Percentiles rank a stretch among this genome's conserved stretches.
phyloP scores from a whole-genome alignment of 2,797 vertebrate genomes.

The Zenarchopterus dispar region DNA sequence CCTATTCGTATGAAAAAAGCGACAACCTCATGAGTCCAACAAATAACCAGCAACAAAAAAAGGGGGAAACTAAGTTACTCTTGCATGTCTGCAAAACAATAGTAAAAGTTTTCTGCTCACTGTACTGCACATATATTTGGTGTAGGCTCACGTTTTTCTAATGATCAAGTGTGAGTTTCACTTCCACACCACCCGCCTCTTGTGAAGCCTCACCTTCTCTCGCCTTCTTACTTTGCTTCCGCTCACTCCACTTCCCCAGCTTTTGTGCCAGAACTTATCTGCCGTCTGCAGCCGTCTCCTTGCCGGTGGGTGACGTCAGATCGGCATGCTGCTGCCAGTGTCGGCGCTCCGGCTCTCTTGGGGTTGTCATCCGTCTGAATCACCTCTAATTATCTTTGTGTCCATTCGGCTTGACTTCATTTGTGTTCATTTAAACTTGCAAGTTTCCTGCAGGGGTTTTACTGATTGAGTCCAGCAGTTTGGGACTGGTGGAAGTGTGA shows the following conservation, averaged over 20 bases:
- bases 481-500: no score
- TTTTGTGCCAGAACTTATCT: constrained; percentile 1
- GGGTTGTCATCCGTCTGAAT: neutral
- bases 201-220: neutral
- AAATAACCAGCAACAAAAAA: no score
- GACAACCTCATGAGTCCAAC: no score
- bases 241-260: neutral
- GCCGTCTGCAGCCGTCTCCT: neutral
- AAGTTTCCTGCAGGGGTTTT: neutral
- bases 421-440: neutral
- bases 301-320: neutral
- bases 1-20: neutral
- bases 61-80: no score
- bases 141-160: neutral
- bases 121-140: no score
- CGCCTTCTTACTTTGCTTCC: neutral
- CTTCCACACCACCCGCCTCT: neutral
- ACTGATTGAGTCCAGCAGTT: neutral
- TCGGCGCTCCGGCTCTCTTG: neutral
- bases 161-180: neutral
- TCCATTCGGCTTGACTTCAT: neutral
- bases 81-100: no score
- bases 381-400: neutral
- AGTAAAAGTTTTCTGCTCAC: no score
- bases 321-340: neutral